Base-by-base conservation (phyloP, 1,140 invertebrate genomes). In the Ooceraea biroi region DNA sequence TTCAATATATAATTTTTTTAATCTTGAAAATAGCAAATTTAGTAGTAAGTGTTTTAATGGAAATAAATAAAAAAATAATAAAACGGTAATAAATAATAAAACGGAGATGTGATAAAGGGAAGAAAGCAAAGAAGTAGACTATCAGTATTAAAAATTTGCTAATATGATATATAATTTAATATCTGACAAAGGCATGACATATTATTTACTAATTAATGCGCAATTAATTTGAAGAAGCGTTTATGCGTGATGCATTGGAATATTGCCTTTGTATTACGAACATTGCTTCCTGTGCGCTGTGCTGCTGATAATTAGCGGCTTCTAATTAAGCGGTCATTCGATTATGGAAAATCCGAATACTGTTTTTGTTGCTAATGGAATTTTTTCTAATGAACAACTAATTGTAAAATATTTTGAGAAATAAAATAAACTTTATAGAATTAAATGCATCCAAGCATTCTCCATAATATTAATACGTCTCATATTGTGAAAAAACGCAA, bases 191-290 rank as follows among this genome's bases (percentile, higher is more conserved):
- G 36, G 30, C 12, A 12, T 19, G 17, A 55, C 50, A 69, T 69
- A 57, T 69, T 69, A 78, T 78, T 72, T 78, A 77, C 46, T 44
- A 78, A 68, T 69, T 55, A 68, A 68, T 44, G 22, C 22, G 48
- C 61, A 78, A 78, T 78, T 78, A 78, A 78, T 78, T 69, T 78
- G 63, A 44, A 19, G 48, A 17, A 55, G 30, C 50, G 11, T 48
- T 77, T 78, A 36, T 25, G 41, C 19, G 19, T 69, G 69, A 50
- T 48, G 22, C 17, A 36, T 22, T 57, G 48, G 22, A 78, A 78
- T 78, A 55, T 68, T 68, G 63, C 30, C 50, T 78, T 55, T 44
- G 30, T 69, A 78, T 78, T 11, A 5, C 4, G 19, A 68, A n/a
- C 61, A 46, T 41, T 57, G 10, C 41, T 69, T 22, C 48, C 22